Percentiles rank a stretch among this genome's conserved stretches.
phyloP scores from a whole-genome alignment of 2,888 invertebrate genomes.

The Lymantria dispar region DNA sequence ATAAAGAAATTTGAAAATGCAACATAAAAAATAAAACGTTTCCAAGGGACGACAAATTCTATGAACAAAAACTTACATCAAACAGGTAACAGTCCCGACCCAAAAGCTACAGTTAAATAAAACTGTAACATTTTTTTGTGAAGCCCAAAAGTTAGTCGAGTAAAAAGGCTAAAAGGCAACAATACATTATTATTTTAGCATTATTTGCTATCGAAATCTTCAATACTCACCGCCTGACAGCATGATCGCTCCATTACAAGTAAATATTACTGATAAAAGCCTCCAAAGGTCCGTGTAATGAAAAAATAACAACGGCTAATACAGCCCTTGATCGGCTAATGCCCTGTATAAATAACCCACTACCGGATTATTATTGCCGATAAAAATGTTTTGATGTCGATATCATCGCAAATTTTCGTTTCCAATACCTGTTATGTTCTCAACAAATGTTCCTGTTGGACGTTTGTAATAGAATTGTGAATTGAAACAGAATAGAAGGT shows the following conservation, averaged over 20 bases:
- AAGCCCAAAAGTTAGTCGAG: slow-evolving; percentile 14
- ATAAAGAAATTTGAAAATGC: too few relatives aligned
- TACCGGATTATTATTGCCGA: slow-evolving; percentile 37
- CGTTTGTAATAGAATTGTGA: slow-evolving; percentile 53
- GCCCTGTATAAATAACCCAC: slow-evolving; percentile 39
- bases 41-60: too few relatives aligned
- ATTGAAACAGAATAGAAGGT: slow-evolving; percentile 53
- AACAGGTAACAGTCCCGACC: neutral
- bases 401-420: slow-evolving; percentile 46
- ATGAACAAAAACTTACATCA: too few relatives aligned
- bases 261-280: slow-evolving; percentile 33
- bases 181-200: slow-evolving; percentile 24
- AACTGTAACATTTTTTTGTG: neutral
- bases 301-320: slow-evolving; percentile 38
- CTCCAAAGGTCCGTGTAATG: slow-evolving; percentile 25
- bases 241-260: slow-evolving; percentile 30
- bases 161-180: slow-evolving; percentile 11
- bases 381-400: slow-evolving; percentile 42
- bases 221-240: slow-evolving; percentile 27
- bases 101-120: slow-evolving; percentile 10
- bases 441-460: slow-evolving; percentile 37
- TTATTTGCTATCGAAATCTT: slow-evolving; percentile 21
- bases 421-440: slow-evolving; percentile 37
- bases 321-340: slow-evolving; percentile 32
- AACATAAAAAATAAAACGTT: too few relatives aligned